These are phyloP conservation scores for Trichonephila clavata DNA, from an alignment of 1,140 invertebrate species.

Conservation along the genomic window DNA sequence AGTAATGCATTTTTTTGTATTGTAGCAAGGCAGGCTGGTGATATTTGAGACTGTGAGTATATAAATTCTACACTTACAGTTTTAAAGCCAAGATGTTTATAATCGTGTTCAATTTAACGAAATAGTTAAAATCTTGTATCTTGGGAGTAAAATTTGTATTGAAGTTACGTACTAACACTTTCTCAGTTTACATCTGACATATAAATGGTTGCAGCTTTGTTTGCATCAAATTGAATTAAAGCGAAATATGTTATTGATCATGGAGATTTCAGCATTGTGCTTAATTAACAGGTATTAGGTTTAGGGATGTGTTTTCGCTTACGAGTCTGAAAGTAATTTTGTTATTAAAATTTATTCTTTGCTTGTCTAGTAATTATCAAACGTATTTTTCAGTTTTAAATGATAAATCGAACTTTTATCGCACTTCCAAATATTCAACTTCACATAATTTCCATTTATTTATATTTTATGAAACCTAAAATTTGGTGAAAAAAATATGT, in stretches of 20 bases:
- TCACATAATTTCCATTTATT: no score
- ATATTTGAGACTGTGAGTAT: neutral
- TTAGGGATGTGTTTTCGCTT: neutral
- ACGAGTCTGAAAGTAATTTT: neutral
- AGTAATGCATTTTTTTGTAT: neutral
- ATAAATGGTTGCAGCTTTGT: constrained; percentile 12
- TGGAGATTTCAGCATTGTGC: neutral
- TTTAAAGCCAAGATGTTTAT: neutral
- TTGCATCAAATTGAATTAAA: neutral
- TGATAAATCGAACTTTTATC: no score
- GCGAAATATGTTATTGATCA: neutral
- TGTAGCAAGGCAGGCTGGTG: neutral
- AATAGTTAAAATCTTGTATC: neutral
- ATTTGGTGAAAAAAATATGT: no score
- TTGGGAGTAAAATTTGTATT: neutral
- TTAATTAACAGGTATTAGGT: neutral
- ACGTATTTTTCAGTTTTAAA: no score
- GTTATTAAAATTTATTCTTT: neutral
- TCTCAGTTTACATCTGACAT: neutral
- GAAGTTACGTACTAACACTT: neutral
- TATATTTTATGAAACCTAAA: no score
- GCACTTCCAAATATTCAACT: no score
- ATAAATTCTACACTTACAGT: neutral
- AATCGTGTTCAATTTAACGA: neutral
- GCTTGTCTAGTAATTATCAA: neutral